Evolutionary conservation across 2,888 invertebrate genomes (phyloP).

Genomic region (Zaprionus obscuricornis): DNA sequence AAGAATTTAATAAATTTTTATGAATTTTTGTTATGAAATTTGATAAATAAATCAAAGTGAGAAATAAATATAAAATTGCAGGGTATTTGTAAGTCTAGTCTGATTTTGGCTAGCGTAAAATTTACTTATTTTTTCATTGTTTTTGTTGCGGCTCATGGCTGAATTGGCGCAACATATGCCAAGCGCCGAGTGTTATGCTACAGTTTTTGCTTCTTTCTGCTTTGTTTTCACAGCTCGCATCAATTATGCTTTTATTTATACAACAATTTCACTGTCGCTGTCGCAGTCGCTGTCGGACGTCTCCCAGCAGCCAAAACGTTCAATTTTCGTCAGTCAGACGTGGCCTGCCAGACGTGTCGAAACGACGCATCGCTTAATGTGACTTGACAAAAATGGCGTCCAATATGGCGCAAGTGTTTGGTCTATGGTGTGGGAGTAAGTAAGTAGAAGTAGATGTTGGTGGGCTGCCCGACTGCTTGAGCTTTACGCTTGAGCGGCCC

Average conservation of each 20-base stretch:
- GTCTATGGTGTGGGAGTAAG: not conserved
- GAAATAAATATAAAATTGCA: not conserved
- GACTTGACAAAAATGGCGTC: constrained; percentile 82
- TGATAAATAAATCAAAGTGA: too few species aligned
- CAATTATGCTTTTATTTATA: constrained; percentile 79
- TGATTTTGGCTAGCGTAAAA: not conserved
- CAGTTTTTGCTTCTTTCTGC: constrained; percentile 33
- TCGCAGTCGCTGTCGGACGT: constrained; percentile 25
- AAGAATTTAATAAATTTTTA: too few species aligned
- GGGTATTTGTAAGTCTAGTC: constrained; percentile 20
- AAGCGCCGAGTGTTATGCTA: constrained; percentile 49
- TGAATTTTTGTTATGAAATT: not conserved
- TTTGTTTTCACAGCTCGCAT: constrained; percentile 54
- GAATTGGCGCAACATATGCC: constrained; percentile 75
- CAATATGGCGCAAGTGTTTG: constrained; percentile 70
- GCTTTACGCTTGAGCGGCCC: constrained; percentile 55
- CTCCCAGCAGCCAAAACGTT: constrained; percentile 60
- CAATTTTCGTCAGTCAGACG: constrained; percentile 73
- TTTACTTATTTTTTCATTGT: constrained; percentile 27
- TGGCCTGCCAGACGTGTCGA: constrained; percentile 39
- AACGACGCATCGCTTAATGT: constrained; percentile 77
- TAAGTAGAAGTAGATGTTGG: constrained; percentile 18
- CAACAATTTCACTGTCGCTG: constrained; percentile 63
- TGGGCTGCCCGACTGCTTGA: constrained; percentile 9
- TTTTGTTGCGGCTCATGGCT: constrained; percentile 65